Evolutionary conservation across 2,113 vertebrate species (phyloP).

Genomic region (Caracal caracal): DNA sequence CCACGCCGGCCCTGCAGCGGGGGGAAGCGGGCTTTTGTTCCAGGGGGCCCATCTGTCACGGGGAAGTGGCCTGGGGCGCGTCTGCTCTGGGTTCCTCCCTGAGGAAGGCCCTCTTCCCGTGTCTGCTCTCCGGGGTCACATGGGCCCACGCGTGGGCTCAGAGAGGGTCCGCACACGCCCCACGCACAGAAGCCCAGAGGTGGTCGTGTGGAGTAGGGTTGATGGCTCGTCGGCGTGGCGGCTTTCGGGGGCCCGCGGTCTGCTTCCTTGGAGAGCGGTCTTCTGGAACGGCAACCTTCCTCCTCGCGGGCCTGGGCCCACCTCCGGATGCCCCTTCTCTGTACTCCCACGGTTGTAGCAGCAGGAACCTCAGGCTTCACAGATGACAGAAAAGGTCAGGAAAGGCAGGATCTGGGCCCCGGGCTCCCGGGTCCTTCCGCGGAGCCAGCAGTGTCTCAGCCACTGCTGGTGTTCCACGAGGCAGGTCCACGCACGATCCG

Average conservation of each 20-base stretch:
- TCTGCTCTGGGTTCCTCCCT: neutral
- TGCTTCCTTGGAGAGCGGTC: neutral
- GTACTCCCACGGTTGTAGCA: neutral
- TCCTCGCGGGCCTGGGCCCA: neutral
- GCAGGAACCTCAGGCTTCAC: neutral
- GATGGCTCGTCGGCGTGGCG: rapidly evolving
- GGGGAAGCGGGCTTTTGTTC: neutral
- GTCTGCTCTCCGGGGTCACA: neutral
- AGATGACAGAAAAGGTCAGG: neutral
- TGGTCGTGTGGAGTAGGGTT: rapidly evolving
- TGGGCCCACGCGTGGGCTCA: rapidly evolving
- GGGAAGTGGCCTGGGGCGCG: neutral
- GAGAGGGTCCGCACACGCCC: rapidly evolving
- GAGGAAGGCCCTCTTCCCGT: neutral
- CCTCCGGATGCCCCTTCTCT: neutral
- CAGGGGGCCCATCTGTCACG: conserved; percentile 41
- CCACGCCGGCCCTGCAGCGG: neutral
- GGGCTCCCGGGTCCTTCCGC: neutral
- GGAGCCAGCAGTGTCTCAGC: neutral
- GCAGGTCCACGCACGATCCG: rapidly evolving
- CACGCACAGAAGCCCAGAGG: rapidly evolving
- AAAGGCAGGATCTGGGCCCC: neutral
- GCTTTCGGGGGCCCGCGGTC: rapidly evolving
- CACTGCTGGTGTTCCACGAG: rapidly evolving
- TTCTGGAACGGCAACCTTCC: rapidly evolving